phyloP scores from a whole-genome alignment of 2,113 vertebrate species.

The Hippocampus barbouri region DNA sequence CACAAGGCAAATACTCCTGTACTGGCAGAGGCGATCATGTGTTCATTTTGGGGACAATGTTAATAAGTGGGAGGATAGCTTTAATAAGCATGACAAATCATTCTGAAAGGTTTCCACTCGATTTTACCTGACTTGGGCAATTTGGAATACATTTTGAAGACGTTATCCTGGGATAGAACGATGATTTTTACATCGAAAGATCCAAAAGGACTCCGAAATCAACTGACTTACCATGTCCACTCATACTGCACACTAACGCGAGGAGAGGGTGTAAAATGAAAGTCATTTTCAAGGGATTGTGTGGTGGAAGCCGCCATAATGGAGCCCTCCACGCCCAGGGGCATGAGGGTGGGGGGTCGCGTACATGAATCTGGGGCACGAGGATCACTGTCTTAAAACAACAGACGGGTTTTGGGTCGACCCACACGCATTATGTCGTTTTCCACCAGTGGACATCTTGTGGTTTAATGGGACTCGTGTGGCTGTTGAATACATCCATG shows the following conservation, averaged over 20 bases:
- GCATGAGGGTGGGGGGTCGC: slow-evolving; percentile 7
- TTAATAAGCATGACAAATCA: neutral
- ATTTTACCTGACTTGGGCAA: neutral
- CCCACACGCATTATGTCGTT: neutral
- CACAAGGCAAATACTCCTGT: too few species aligned
- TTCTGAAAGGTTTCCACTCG: neutral
- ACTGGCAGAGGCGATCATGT: too few species aligned
- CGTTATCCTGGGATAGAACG: neutral
- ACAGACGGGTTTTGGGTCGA: slow-evolving; percentile 17
- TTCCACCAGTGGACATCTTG: neutral
- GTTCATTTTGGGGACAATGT: too few species aligned
- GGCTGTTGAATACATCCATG: neutral
- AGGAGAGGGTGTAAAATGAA: slow-evolving; percentile 10
- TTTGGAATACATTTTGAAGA: neutral
- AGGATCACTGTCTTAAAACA: slow-evolving; percentile 40
- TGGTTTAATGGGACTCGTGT: neutral
- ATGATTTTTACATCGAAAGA: neutral
- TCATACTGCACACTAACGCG: neutral
- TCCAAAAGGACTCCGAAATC: neutral
- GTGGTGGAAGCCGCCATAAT: slow-evolving; percentile 3
- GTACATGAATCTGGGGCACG: slow-evolving; percentile 34
- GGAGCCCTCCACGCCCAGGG: slow-evolving; percentile 24
- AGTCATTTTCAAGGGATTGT: slow-evolving; percentile 53
- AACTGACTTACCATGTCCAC: neutral
- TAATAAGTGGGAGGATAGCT: neutral